These are phyloP conservation scores for Biston betularia DNA, from an alignment of 2,888 invertebrate genomes.

Conservation along the genomic window DNA sequence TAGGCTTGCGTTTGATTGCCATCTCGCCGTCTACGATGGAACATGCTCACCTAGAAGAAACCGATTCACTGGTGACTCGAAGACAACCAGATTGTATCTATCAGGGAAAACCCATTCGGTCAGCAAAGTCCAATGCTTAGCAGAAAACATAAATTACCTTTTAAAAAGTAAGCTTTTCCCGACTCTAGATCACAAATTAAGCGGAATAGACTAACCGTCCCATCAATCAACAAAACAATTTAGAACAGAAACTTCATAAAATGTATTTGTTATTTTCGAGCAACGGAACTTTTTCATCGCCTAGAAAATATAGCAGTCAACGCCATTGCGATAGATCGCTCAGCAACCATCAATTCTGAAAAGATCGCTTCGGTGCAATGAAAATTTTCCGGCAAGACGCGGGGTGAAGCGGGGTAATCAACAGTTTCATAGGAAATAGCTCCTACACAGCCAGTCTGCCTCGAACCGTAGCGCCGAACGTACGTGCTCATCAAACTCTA, in stretches of 20 bases:
- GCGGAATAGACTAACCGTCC: no score
- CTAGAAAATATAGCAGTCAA: slow-evolving; percentile 7
- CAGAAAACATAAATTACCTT: no score
- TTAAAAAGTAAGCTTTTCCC: not conserved
- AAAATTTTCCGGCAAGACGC: slow-evolving; percentile 31
- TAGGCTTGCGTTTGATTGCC: no score
- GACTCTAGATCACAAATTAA: not conserved
- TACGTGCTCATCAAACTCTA: not conserved
- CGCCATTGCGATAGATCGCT: slow-evolving; percentile 9
- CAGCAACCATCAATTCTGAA: slow-evolving; percentile 20
- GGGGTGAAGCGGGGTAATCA: slow-evolving; percentile 22
- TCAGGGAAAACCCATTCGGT: no score
- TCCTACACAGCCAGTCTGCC: slow-evolving; percentile 28
- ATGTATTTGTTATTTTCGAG: slow-evolving; percentile 1
- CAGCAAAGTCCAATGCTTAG: no score
- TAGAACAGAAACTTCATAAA: slow-evolving; percentile 2
- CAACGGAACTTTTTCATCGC: not conserved
- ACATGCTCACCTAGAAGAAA: no score
- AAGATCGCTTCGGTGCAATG: slow-evolving; percentile 26
- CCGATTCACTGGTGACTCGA: no score
- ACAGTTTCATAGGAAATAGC: slow-evolving; percentile 32
- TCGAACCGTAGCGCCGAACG: slow-evolving; percentile 6
- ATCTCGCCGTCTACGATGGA: no score
- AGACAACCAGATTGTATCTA: no score
- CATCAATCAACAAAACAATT: not conserved